A percentile compares a stretch with the other conserved stretches of the same genome.
These are phyloP conservation scores for Nasonia vitripennis DNA, from an alignment of 1,140 invertebrate species.

Conservation along the genomic window DNA sequence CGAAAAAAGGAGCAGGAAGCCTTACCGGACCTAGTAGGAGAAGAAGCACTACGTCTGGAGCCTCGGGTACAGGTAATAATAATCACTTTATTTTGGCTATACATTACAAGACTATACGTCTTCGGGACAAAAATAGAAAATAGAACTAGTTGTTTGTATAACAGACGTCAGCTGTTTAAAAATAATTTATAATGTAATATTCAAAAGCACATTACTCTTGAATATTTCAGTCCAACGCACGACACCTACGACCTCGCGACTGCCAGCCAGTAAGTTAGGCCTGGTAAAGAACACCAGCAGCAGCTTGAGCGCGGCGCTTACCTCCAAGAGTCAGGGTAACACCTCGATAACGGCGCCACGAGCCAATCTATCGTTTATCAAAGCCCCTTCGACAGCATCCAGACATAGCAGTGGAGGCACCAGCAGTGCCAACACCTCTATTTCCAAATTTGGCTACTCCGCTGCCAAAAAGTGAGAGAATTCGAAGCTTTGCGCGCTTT, in stretches of 20 bases:
- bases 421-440: neutral
- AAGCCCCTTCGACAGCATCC: neutral
- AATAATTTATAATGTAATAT: no score
- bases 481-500: neutral
- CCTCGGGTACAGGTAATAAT: neutral
- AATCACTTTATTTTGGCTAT: no score
- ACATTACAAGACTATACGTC: no score
- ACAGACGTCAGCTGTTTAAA: neutral
- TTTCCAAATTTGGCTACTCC: conserved; percentile 23
- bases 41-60: neutral
- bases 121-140: no score
- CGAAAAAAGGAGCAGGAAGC: neutral
- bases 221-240: conserved; percentile 15
- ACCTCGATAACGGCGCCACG: neutral
- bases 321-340: neutral
- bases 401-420: neutral
- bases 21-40: neutral
- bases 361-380: conserved; percentile 14
- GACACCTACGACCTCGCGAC: neutral
- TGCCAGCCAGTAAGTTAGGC: neutral
- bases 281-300: neutral
- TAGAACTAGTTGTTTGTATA: neutral
- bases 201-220: neutral
- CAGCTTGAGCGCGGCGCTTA: neutral
- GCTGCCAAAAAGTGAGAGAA: conserved; percentile 16